Conservation (phyloP, 2,797 vertebrate genomes). For the Sparus aurata region DNA sequence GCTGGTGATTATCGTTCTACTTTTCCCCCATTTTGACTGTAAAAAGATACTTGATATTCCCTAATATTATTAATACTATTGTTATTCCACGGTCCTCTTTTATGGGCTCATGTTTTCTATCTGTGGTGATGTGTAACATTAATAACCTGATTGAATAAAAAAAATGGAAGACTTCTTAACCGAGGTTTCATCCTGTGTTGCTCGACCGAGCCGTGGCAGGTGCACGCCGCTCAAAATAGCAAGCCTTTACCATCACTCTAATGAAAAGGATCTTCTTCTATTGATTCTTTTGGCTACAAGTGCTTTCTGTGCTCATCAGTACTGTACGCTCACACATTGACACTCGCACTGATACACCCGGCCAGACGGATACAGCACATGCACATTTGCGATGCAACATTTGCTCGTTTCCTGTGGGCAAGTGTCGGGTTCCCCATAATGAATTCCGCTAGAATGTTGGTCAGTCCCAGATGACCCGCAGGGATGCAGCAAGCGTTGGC, state of each 20-base stretch:
- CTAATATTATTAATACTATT: slow-evolving; percentile 72
- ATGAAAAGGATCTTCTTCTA: slow-evolving; percentile 73
- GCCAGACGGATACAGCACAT: slow-evolving; percentile 41
- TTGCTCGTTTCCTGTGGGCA: slow-evolving; percentile 60
- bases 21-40: slow-evolving; percentile 70
- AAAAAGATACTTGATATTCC: slow-evolving; percentile 73
- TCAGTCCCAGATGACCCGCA: slow-evolving; percentile 65
- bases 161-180: slow-evolving; percentile 57
- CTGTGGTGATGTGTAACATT: slow-evolving; percentile 80
- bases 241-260: slow-evolving; percentile 45
- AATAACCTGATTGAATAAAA: slow-evolving; percentile 81
- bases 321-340: neutral
- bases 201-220: slow-evolving; percentile 17
- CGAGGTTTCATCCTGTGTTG: slow-evolving; percentile 47
- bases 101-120: slow-evolving; percentile 79
- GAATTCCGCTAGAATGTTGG: slow-evolving; percentile 66
- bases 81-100: slow-evolving; percentile 73
- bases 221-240: slow-evolving; percentile 27
- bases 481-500: slow-evolving; percentile 15
- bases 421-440: slow-evolving; percentile 79
- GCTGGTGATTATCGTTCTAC: slow-evolving; percentile 68
- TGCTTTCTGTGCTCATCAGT: slow-evolving; percentile 40
- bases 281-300: slow-evolving; percentile 59
- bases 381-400: slow-evolving; percentile 51
- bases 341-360: slow-evolving; percentile 3